Conservation (phyloP, 2,888 invertebrate species). For the Melipona bicolor region DNA sequence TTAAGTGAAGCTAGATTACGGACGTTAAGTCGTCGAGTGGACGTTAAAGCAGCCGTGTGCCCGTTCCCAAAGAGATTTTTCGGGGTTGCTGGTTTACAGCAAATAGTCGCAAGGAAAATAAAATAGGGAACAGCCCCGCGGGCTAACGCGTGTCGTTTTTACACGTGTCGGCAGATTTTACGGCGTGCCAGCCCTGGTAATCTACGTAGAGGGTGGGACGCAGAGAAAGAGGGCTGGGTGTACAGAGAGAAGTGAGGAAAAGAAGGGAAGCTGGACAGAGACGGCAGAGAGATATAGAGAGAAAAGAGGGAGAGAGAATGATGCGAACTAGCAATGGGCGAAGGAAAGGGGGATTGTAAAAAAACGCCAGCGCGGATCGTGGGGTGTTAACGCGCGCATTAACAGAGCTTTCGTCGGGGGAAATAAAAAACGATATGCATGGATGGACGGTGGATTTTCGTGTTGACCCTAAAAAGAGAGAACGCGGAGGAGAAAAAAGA, state of each 20-base stretch:
- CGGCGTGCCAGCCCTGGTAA: constrained; percentile 68
- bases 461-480: constrained; percentile 24
- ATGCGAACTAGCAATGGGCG: not conserved
- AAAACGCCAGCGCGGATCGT: constrained; percentile 43
- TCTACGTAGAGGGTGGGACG: constrained; percentile 42
- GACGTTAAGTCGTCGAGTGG: constrained; percentile 27
- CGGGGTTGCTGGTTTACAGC: constrained; percentile 38
- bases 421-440: constrained; percentile 59
- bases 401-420: constrained; percentile 57
- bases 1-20: constrained; percentile 36
- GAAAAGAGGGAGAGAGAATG: not conserved
- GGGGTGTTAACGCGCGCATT: constrained; percentile 66
- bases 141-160: constrained; percentile 58
- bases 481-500: not conserved
- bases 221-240: not conserved
- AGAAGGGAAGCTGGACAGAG: too few relatives aligned
- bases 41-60: constrained; percentile 23
- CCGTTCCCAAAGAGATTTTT: constrained; percentile 44
- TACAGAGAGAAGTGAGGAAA: not conserved
- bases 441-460: constrained; percentile 54
- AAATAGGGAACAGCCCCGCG: constrained; percentile 41
- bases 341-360: constrained; percentile 39
- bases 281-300: not conserved
- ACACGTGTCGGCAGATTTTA: constrained; percentile 66
- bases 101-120: constrained; percentile 50